Evolutionary conservation across 2,797 vertebrate genomes (phyloP).

Genomic region (Periparus ater): DNA sequence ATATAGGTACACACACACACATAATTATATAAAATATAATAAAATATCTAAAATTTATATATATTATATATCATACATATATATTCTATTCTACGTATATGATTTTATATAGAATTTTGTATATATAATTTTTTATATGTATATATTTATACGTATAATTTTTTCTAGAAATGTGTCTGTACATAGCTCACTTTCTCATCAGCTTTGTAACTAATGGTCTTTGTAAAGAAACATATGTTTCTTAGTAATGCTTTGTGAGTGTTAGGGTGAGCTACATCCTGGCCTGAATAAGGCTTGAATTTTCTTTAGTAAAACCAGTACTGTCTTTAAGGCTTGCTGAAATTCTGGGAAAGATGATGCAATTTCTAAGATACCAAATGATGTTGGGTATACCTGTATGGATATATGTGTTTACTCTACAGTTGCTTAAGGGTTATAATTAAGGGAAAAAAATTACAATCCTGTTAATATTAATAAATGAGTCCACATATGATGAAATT

Average conservation of each 20-base stretch:
- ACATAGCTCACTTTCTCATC: background rate
- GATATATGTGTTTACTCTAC: background rate
- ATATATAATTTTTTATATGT: too few species aligned
- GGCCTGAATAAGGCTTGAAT: background rate
- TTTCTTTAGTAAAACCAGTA: background rate
- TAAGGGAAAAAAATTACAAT: background rate
- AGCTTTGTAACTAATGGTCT: background rate
- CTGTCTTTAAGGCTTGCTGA: background rate
- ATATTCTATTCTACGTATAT: too few species aligned
- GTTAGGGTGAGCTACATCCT: background rate
- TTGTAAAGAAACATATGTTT: background rate
- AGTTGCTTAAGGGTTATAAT: background rate
- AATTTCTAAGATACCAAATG: background rate
- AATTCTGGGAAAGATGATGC: background rate
- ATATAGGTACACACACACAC: rapidly evolving
- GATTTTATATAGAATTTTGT: too few species aligned
- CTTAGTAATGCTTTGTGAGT: background rate
- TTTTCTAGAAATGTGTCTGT: background rate
- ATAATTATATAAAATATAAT: too few species aligned
- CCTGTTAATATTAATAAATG: background rate
- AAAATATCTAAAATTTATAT: too few species aligned
- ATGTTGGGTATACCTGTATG: background rate
- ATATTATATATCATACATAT: too few species aligned
- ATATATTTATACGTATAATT: background rate
- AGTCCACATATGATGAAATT: background rate